Evolutionary conservation across 1,140 invertebrate species (phyloP).

Genomic region (Cydia amplana): DNA sequence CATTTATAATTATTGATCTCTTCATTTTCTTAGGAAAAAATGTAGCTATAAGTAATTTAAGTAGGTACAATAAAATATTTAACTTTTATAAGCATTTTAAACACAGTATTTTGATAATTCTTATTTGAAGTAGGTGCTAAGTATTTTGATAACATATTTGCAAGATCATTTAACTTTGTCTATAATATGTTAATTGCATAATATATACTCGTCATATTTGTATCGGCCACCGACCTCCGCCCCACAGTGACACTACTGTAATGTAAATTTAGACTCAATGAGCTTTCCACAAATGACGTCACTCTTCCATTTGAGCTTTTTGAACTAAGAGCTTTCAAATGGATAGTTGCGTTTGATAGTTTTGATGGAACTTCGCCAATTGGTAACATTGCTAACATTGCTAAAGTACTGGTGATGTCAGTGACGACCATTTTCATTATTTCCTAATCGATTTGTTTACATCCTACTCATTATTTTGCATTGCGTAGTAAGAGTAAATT

Average conservation of each 20-base stretch:
- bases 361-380: slow-evolving; percentile 7
- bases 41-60: no score
- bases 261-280: background rate
- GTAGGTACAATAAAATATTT: no score
- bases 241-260: slow-evolving; percentile 10
- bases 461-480: background rate
- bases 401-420: slow-evolving; percentile 14
- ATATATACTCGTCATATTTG: background rate
- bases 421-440: slow-evolving; percentile 1
- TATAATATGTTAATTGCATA: background rate
- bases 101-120: no score
- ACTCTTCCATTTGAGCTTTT: background rate
- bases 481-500: background rate
- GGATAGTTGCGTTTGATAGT: slow-evolving; percentile 2
- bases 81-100: no score
- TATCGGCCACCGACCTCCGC: slow-evolving; percentile 2
- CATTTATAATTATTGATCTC: no score
- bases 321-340: slow-evolving; percentile 1
- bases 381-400: slow-evolving; percentile 1
- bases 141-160: no score
- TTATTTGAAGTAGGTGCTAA: no score
- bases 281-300: slow-evolving; percentile 9
- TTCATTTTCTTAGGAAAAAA: no score
- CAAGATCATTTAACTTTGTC: background rate
- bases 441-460: slow-evolving; percentile 6